phyloP scores from a whole-genome alignment of 1,140 invertebrate species.

The Hycleus phaleratus region DNA sequence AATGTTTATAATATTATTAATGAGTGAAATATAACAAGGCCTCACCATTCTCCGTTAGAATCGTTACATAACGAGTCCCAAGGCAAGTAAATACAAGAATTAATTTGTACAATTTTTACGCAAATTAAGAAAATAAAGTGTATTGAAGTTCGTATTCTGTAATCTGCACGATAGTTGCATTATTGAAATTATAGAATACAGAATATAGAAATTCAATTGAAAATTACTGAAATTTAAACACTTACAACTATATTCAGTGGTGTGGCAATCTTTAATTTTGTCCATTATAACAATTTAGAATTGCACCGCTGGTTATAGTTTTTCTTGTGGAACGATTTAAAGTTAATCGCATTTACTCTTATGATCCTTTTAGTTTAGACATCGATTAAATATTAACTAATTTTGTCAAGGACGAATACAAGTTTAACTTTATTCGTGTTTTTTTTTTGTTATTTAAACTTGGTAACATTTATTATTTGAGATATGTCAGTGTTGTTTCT shows the following conservation, averaged over 20 bases:
- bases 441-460: background rate
- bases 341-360: background rate
- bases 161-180: too few species aligned
- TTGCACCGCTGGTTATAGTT: too few species aligned
- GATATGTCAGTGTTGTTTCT: conserved; percentile 10
- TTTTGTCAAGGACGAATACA: background rate
- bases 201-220: background rate
- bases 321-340: background rate
- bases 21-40: conserved; percentile 31
- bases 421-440: background rate
- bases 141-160: background rate
- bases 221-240: too few species aligned
- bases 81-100: conserved; percentile 8
- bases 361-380: background rate
- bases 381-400: background rate
- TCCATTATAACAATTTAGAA: too few species aligned
- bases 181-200: background rate
- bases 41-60: conserved; percentile 32
- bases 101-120: background rate
- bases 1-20: conserved; percentile 21
- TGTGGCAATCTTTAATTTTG: too few species aligned
- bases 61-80: conserved; percentile 6
- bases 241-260: too few species aligned
- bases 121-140: background rate
- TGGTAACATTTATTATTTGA: background rate